Conservation (phyloP, 2,888 invertebrate genomes). For the Clivina fossor region DNA sequence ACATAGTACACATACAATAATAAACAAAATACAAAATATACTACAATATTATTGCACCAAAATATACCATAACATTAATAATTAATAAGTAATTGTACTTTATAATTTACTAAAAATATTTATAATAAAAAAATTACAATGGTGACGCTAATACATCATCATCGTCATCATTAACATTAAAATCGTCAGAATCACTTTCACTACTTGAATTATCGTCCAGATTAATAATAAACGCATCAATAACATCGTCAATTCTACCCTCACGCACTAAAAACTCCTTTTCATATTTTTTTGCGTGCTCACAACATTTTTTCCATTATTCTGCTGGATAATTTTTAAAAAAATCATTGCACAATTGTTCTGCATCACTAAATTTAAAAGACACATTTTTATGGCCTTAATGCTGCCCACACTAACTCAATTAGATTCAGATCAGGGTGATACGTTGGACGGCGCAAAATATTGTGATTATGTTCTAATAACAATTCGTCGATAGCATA, state of each 20-base stretch:
- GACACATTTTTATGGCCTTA: not conserved
- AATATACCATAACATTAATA: too few relatives aligned
- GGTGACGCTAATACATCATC: too few relatives aligned
- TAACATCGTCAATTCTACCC: not conserved
- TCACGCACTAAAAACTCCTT: not conserved
- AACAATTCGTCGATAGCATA: not conserved
- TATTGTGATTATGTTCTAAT: not conserved
- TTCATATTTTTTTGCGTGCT: not conserved
- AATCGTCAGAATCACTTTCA: not conserved
- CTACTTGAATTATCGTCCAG: not conserved
- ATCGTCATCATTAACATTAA: not conserved
- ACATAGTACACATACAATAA: too few relatives aligned
- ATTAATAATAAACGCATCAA: not conserved
- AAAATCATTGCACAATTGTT: not conserved
- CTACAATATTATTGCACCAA: too few relatives aligned
- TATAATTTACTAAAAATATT: too few relatives aligned
- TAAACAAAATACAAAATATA: too few relatives aligned
- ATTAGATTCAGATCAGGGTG: not conserved
- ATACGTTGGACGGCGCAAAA: not conserved
- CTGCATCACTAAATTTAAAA: not conserved
- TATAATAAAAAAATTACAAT: too few relatives aligned
- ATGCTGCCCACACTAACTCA: not conserved
- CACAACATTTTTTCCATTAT: not conserved
- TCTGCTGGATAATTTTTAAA: not conserved
- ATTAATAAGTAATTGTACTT: too few relatives aligned